These are phyloP conservation scores for Callochromis pleurospilus DNA, from an alignment of 2,113 vertebrate species.

Conservation along the genomic window DNA sequence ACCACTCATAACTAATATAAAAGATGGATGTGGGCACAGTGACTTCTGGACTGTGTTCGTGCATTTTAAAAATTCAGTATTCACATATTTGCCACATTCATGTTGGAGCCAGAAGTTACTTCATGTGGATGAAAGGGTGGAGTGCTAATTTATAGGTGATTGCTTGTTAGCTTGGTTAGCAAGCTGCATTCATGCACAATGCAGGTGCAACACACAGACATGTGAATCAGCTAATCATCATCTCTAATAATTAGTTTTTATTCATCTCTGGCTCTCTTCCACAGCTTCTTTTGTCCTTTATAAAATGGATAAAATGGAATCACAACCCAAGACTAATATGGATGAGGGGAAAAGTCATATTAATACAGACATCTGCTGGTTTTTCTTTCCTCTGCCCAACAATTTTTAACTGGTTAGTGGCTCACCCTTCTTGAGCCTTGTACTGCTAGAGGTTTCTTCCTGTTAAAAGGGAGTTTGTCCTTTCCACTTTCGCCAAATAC, in stretches of 20 bases:
- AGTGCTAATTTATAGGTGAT: background rate
- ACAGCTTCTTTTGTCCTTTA: background rate
- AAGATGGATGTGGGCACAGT: background rate
- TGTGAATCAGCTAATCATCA: background rate
- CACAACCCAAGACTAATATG: background rate
- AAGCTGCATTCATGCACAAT: background rate
- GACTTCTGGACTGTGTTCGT: background rate
- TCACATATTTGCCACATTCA: background rate
- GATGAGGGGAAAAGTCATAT: background rate
- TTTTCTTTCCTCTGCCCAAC: background rate
- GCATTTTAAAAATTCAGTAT: background rate
- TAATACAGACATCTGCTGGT: background rate
- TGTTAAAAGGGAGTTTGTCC: background rate
- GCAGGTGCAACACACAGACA: background rate
- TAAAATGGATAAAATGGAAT: background rate
- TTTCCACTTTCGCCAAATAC: background rate
- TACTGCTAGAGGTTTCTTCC: background rate
- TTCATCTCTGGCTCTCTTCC: background rate
- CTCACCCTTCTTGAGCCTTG: background rate
- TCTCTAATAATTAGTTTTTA: background rate
- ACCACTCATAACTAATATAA: background rate
- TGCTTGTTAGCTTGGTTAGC: background rate
- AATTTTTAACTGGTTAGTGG: background rate
- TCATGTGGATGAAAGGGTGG: background rate
- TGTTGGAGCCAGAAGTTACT: background rate